phyloP scores from a whole-genome alignment of 2,797 vertebrate species.

The Pipistrellus nathusii region DNA sequence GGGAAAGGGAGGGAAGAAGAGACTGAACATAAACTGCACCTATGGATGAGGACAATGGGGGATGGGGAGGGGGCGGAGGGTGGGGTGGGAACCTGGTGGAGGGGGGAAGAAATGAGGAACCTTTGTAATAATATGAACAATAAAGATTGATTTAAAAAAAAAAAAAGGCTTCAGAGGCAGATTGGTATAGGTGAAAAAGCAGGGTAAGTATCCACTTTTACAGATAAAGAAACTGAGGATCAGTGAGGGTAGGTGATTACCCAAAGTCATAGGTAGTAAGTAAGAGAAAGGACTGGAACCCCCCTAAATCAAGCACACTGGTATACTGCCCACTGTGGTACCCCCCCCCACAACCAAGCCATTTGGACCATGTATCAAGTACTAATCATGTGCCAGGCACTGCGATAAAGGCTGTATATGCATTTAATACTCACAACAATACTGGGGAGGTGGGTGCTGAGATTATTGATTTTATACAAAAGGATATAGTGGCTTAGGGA shows the following conservation, averaged over 20 bases:
- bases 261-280: not conserved
- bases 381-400: not conserved
- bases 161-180: not conserved
- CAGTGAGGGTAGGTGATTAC: not conserved
- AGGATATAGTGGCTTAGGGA: not conserved
- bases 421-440: not conserved
- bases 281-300: not conserved
- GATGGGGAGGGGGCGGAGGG: too few species aligned
- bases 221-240: not conserved
- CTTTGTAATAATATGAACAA: too few species aligned
- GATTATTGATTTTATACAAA: slow-evolving; percentile 23
- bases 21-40: too few species aligned
- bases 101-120: too few species aligned
- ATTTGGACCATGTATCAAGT: not conserved
- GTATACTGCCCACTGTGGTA: not conserved
- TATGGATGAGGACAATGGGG: too few species aligned
- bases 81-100: too few species aligned
- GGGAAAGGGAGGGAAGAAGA: too few species aligned
- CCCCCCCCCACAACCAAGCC: not conserved
- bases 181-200: not conserved
- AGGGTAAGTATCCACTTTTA: not conserved
- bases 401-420: not conserved
- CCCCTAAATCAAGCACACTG: not conserved
- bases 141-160: too few species aligned
- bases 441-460: not conserved